Conservation (phyloP, 2,888 invertebrate genomes). For the Strigamia crassipes region DNA sequence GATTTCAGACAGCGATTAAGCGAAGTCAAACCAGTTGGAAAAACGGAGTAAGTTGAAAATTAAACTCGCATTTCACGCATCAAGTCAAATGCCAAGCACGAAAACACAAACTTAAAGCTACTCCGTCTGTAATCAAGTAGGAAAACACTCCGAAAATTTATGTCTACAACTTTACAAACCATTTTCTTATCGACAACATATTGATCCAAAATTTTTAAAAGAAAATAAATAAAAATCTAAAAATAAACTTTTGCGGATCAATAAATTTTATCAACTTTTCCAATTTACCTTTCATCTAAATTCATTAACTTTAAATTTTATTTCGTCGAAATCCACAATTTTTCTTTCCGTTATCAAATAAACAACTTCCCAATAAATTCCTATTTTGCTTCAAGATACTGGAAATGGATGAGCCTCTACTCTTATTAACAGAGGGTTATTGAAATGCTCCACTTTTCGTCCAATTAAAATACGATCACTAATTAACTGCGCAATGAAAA, state of each 20-base stretch:
- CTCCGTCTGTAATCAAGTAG: background rate
- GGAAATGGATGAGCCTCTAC: background rate
- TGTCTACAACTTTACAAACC: slow-evolving; percentile 24
- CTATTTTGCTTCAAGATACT: background rate
- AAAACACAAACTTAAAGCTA: slow-evolving; percentile 30
- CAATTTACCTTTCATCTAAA: background rate
- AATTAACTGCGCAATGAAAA: background rate
- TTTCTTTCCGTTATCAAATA: background rate
- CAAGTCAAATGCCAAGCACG: slow-evolving; percentile 28
- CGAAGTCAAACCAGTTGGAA: slow-evolving; percentile 30
- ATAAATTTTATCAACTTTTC: background rate
- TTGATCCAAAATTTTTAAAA: background rate
- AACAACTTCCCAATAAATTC: background rate
- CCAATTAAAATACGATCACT: slow-evolving; percentile 42
- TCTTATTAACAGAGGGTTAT: background rate
- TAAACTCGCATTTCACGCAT: slow-evolving; percentile 42
- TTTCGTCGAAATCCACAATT: too few relatives aligned
- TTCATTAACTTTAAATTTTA: background rate
- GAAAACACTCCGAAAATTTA: slow-evolving; percentile 1
- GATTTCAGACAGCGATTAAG: slow-evolving; percentile 42
- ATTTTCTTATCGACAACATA: slow-evolving; percentile 32
- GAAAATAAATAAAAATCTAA: background rate
- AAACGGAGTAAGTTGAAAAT: slow-evolving; percentile 39
- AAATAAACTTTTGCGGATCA: background rate
- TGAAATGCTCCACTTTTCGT: slow-evolving; percentile 15